Evolutionary conservation across 2,888 invertebrate genomes (phyloP).

Genomic region (Amiota communis): DNA sequence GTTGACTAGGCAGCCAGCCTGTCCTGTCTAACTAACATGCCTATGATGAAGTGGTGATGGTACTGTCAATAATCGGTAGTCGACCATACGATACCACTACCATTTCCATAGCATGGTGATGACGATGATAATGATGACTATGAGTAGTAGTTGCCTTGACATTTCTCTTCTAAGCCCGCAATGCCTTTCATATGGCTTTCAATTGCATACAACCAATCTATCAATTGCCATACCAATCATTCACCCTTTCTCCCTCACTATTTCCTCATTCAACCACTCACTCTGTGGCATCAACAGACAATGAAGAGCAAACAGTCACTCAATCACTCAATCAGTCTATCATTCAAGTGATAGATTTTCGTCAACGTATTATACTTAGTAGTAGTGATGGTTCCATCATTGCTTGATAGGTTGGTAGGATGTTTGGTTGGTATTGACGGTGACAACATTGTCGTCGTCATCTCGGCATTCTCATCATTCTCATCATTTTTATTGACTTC

Average conservation of each 20-base stretch:
- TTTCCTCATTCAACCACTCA: too few relatives aligned
- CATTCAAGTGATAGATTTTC: background rate
- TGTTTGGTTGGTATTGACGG: background rate
- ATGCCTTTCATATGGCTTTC: background rate
- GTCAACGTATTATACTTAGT: background rate
- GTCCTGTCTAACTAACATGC: background rate
- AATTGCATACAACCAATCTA: conserved; percentile 7
- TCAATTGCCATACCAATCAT: background rate
- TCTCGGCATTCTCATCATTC: conserved; percentile 33
- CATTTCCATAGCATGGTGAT: too few relatives aligned
- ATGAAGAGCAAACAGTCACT: background rate
- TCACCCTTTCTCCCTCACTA: background rate
- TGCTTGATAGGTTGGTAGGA: background rate
- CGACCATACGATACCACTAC: background rate
- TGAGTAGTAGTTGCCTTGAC: conserved; percentile 15
- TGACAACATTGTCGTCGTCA: too few relatives aligned
- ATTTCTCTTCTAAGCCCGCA: background rate
- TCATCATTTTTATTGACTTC: conserved; percentile 35
- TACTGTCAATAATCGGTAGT: conserved; percentile 23
- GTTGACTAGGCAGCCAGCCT: background rate
- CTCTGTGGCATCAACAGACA: too few relatives aligned
- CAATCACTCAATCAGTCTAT: conserved; percentile 2
- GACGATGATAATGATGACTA: background rate
- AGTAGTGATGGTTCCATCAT: too few relatives aligned
- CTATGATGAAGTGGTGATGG: background rate